These are phyloP conservation scores for Ostrea denselamellosa DNA, from an alignment of 1,140 invertebrate genomes.

Conservation along the genomic window DNA sequence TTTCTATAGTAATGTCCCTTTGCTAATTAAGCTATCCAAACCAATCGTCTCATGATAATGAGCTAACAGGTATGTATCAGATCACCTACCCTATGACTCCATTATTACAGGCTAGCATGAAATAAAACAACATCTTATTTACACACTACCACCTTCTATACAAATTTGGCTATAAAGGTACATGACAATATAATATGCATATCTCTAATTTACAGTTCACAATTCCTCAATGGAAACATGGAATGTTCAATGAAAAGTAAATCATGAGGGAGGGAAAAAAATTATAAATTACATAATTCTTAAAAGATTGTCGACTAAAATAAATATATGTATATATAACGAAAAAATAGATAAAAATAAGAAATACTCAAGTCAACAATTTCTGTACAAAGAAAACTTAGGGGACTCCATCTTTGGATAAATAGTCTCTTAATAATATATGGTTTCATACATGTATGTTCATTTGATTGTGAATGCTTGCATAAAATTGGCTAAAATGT, in stretches of 20 bases:
- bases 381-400: conserved; percentile 21
- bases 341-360: conserved; percentile 37
- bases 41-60: neutral
- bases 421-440: neutral
- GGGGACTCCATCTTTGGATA: neutral
- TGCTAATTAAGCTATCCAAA: neutral
- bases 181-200: conserved; percentile 16
- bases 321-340: conserved; percentile 39
- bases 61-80: neutral
- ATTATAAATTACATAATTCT: conserved; percentile 35
- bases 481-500: neutral
- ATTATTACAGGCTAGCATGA: conserved; percentile 29
- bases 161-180: neutral
- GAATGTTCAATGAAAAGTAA: conserved; percentile 36
- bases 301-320: conserved; percentile 26
- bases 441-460: neutral
- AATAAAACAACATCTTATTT: conserved; percentile 40
- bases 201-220: neutral
- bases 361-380: conserved; percentile 16
- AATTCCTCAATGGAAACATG: conserved; percentile 9
- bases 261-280: conserved; percentile 26
- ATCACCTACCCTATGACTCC: conserved; percentile 29
- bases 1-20: neutral
- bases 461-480: conserved; percentile 10
- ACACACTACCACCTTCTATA: neutral